Conservation (phyloP, 1,140 invertebrate species). For the Contarinia nasturtii region DNA sequence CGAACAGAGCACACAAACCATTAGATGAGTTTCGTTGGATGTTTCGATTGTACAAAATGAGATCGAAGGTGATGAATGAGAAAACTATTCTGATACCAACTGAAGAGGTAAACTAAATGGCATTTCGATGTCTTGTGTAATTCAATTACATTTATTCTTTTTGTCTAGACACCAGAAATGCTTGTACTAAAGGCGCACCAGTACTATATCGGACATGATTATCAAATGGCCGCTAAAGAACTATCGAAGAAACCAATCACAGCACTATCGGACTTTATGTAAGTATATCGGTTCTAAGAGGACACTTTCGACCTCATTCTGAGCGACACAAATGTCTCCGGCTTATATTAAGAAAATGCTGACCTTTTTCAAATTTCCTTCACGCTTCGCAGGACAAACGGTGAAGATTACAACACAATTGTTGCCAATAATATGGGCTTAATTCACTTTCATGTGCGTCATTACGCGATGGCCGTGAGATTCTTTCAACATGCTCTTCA, state of each 20-base stretch:
- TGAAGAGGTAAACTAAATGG: constrained; percentile 15
- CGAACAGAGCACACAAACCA: constrained; percentile 17
- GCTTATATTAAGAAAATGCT: no score
- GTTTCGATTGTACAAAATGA: constrained; percentile 26
- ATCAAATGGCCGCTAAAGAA: constrained; percentile 30
- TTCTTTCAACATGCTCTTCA: constrained; percentile 70
- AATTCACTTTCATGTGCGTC: constrained; percentile 68
- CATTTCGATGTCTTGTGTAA: not conserved
- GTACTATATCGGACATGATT: constrained; percentile 32
- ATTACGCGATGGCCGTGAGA: constrained; percentile 67
- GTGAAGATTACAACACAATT: constrained; percentile 25
- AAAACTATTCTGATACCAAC: constrained; percentile 26
- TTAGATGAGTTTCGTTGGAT: constrained; percentile 20
- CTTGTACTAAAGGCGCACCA: constrained; percentile 29
- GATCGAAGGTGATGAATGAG: constrained; percentile 29
- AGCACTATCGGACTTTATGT: not conserved
- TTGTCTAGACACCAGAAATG: constrained; percentile 16
- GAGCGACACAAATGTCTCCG: no score
- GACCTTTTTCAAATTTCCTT: no score
- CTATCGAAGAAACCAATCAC: constrained; percentile 26
- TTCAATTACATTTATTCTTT: constrained; percentile 24
- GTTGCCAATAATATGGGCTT: constrained; percentile 83
- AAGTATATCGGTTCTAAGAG: not conserved
- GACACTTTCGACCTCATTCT: no score
- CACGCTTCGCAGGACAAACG: constrained; percentile 19